Percentiles rank a stretch among this genome's conserved stretches.
Conservation (phyloP, 2,888 invertebrate species). For the Eudemis profundana region DNA sequence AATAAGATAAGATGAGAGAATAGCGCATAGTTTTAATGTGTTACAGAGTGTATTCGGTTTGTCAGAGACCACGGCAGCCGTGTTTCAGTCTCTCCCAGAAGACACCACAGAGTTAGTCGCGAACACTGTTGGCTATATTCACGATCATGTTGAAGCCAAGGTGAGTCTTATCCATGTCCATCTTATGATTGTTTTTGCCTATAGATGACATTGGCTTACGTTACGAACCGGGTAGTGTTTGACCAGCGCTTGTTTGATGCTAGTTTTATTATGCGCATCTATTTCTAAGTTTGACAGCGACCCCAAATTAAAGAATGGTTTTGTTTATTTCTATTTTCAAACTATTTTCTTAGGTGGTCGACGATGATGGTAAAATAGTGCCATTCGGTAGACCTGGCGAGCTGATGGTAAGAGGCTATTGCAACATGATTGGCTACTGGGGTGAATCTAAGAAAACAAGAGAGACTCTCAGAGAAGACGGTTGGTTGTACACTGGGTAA, state of each 20-base stretch:
- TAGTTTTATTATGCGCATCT: no score
- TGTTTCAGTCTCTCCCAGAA: conserved; percentile 83
- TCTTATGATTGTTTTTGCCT: no score
- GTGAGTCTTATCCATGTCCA: conserved; percentile 55
- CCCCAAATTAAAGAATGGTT: no score
- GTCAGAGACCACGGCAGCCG: conserved; percentile 86
- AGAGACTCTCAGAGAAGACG: conserved; percentile 86
- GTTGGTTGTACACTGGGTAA: conserved; percentile 93
- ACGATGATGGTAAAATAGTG: conserved; percentile 87
- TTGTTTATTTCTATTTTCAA: no score
- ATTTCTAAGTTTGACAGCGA: no score
- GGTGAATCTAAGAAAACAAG: conserved; percentile 90
- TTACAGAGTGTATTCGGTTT: conserved; percentile 86
- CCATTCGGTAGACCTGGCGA: conserved; percentile 91
- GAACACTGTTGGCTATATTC: conserved; percentile 86
- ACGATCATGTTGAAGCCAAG: conserved; percentile 87
- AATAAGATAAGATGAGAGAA: no score
- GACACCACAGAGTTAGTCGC: conserved; percentile 81
- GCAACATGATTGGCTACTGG: conserved; percentile 93
- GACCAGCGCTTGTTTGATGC: no score
- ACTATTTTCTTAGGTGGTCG: conserved; percentile 83
- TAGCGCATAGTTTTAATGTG: background rate
- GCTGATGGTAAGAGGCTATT: conserved; percentile 90
- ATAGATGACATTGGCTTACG: no score
- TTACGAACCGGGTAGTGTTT: no score